Base-by-base conservation (phyloP, 1,140 invertebrate genomes). In the Megalopta genalis region DNA sequence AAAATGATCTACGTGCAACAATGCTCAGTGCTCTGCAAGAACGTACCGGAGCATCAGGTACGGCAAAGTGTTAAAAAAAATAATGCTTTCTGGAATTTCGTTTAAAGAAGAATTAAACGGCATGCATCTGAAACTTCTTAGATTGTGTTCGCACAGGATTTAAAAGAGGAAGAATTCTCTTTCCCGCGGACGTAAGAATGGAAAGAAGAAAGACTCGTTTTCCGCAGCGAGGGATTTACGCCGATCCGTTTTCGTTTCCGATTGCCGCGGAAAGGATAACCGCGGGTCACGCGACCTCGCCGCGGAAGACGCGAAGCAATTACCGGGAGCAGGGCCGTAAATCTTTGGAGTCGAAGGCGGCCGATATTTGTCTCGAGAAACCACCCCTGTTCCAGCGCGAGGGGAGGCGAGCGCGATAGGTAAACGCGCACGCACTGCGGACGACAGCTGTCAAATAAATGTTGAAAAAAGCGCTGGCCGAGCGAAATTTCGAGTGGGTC, bases 381-480 rank as follows among this genome's bases (percentile, higher is more conserved):
- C 73, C 7, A 52, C 59, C 65, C 65, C 65, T 27, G 52, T 68
- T n/a, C 10, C 14, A 46, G 42, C 42, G 42, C 10, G 10, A 57
- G 54, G 18, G 18, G 52, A 54, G 32, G 63, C 52, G 54, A 67
- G 80, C 71, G 72, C 80, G 82, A 68, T 85, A 81, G 70, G 80
- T 80, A 86, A 87, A 83, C 88, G 87, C 73, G 77, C 76, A 52
- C 86, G 85, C 87, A 77, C 87, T 92, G 92, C 88, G 90, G 88
- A 86, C 91, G 92, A 93, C 92, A 93, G 91, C 92, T 93, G 92
- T 92, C 92, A 91, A 93, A 92, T 92, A 92, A 92, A 92, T 90
- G 91, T 91, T 92, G 78, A 88, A 92, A 92, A 59, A 91, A 91
- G 85, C 86, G 92, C 91, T 90, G 92, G 88, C 86, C 87, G 87